A percentile compares a stretch with the other conserved stretches of the same genome.
These are phyloP conservation scores for Neodiprion fabricii DNA, from an alignment of 1,140 invertebrate genomes.

Conservation along the genomic window DNA sequence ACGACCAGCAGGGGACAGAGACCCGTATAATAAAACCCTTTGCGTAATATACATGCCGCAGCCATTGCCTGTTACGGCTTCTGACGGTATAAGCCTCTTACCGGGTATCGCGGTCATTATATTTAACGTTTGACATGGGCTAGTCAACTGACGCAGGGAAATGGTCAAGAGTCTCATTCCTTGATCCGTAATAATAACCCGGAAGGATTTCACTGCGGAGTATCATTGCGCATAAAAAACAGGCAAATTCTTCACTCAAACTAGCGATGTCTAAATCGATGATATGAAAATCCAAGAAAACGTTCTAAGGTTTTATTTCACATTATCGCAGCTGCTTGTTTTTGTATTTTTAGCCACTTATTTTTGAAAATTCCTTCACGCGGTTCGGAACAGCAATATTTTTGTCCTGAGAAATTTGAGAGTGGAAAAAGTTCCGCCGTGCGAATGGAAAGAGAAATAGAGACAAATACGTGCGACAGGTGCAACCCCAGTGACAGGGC, in stretches of 20 bases:
- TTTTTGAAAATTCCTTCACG: no score
- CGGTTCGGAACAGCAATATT: no score
- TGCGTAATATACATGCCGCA: not conserved
- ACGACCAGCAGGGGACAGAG: no score
- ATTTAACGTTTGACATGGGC: conserved; percentile 5
- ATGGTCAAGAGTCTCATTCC: not conserved
- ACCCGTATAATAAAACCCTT: not conserved
- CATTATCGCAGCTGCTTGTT: no score
- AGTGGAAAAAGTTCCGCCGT: no score
- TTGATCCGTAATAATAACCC: not conserved
- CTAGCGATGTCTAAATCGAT: no score
- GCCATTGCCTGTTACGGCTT: conserved; percentile 7
- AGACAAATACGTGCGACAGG: not conserved
- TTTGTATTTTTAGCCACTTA: no score
- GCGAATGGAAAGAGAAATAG: not conserved
- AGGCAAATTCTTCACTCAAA: no score
- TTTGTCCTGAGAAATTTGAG: no score
- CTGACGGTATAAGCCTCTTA: not conserved
- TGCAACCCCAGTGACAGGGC: not conserved
- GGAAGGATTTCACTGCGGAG: not conserved
- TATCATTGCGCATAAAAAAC: no score
- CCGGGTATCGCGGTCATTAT: not conserved
- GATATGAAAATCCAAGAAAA: no score
- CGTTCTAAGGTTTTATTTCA: no score
- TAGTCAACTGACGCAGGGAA: not conserved